Evolutionary conservation across 2,797 vertebrate genomes (phyloP).

Genomic region (Pelobates cultripes): DNA sequence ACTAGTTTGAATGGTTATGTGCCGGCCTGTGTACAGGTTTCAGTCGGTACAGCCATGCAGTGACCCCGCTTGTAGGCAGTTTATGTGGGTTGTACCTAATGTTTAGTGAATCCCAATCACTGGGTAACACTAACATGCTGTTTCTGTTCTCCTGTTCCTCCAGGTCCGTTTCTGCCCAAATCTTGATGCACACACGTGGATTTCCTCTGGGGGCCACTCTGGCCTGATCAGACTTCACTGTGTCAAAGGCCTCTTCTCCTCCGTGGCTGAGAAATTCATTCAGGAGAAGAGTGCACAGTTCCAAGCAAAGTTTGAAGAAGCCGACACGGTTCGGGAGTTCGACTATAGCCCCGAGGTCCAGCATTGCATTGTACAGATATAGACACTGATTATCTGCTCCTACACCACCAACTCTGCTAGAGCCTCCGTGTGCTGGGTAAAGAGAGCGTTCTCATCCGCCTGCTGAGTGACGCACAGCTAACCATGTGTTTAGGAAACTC

Average conservation of each 20-base stretch:
- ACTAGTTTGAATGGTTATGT: no score
- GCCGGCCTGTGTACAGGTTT: no score
- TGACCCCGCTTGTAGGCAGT: no score
- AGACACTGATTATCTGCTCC: background rate
- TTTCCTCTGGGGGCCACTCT: constrained; percentile 82
- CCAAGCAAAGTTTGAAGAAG: constrained; percentile 64
- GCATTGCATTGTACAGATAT: constrained; percentile 19
- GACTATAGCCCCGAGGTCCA: constrained; percentile 25
- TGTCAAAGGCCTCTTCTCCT: constrained; percentile 71
- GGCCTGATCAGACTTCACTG: constrained; percentile 88
- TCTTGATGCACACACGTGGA: constrained; percentile 83
- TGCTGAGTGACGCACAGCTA: no score
- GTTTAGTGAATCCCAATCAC: no score
- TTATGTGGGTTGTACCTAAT: no score
- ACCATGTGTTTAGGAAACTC: no score
- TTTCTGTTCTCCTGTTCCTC: background rate
- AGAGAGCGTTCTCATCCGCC: no score
- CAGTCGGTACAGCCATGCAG: no score
- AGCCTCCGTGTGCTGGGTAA: no score
- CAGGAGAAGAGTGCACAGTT: constrained; percentile 71
- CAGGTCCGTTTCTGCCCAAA: constrained; percentile 94
- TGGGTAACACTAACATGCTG: no score
- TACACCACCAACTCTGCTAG: no score
- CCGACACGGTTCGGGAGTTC: background rate
- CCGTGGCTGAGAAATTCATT: constrained; percentile 68